Conservation (phyloP, 2,797 vertebrate genomes). For the Lepus townsendii region DNA sequence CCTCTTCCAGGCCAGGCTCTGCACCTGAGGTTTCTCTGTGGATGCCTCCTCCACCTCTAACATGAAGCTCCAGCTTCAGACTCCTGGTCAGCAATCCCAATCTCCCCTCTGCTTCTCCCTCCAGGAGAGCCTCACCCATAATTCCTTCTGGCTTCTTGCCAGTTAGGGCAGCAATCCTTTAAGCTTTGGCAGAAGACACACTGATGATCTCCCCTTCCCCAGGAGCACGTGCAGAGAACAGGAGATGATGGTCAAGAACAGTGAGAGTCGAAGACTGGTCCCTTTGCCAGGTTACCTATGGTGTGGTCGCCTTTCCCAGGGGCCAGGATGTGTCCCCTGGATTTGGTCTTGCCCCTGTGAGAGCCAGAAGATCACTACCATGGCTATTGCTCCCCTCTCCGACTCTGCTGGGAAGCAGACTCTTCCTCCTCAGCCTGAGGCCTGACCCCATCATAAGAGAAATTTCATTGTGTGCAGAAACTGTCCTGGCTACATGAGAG, state of each 20-base stretch:
- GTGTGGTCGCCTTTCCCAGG: background rate
- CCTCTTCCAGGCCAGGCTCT: background rate
- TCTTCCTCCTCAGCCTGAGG: background rate
- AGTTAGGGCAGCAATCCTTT: background rate
- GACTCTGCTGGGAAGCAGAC: background rate
- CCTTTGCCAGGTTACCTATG: background rate
- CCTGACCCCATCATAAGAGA: background rate
- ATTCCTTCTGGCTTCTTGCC: background rate
- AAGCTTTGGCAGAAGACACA: background rate
- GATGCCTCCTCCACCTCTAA: background rate
- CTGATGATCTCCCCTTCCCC: background rate
- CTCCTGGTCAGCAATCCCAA: background rate
- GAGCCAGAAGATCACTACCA: background rate
- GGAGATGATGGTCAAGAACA: background rate
- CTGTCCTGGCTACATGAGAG: background rate
- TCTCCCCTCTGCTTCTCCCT: no score
- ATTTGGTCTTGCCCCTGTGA: background rate
- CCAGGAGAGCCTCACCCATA: background rate
- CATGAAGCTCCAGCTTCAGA: background rate
- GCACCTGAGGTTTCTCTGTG: background rate
- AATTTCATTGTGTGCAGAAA: background rate
- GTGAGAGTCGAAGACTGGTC: background rate
- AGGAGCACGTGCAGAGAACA: background rate
- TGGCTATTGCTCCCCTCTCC: accelerated
- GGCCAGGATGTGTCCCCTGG: background rate